Evolutionary conservation across 1,140 invertebrate species (phyloP).

Genomic region (Kradibia gibbosae): DNA sequence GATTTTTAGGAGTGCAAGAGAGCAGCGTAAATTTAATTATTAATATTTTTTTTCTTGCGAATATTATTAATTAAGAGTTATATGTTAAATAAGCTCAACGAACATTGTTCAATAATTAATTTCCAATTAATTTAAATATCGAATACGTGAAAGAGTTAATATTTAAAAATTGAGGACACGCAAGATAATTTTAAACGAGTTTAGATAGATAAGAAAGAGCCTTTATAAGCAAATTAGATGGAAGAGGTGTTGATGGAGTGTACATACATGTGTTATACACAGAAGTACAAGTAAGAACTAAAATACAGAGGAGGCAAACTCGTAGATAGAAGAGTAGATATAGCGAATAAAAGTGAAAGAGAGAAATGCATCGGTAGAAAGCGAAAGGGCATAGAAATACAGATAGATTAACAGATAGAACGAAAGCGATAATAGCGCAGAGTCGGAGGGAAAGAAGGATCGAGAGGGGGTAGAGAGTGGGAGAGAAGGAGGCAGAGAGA

Average conservation of each 20-base stretch:
- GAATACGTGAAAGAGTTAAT: too few species aligned
- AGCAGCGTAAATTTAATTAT: too few species aligned
- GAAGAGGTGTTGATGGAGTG: not conserved
- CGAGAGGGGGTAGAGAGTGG: not conserved
- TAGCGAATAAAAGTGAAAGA: slow-evolving; percentile 44
- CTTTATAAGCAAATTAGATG: not conserved
- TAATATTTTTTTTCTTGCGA: too few species aligned
- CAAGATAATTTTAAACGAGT: not conserved
- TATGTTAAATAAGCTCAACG: too few species aligned
- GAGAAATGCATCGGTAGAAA: slow-evolving; percentile 45
- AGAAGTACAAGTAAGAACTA: not conserved
- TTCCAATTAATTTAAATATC: too few species aligned
- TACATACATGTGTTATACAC: not conserved
- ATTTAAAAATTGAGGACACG: too few species aligned
- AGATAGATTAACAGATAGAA: slow-evolving; percentile 50
- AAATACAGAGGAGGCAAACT: slow-evolving; percentile 41
- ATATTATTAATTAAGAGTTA: too few species aligned
- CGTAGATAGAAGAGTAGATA: slow-evolving; percentile 5
- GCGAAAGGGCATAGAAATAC: slow-evolving; percentile 49
- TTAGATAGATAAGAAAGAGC: not conserved
- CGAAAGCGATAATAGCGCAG: slow-evolving; percentile 30
- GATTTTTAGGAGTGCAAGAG: too few species aligned
- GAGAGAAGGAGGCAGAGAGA: not conserved
- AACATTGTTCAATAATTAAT: too few species aligned
- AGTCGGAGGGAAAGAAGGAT: not conserved